Base-by-base conservation (phyloP, 2,113 vertebrate species). In the Triplophysa tibetana region DNA sequence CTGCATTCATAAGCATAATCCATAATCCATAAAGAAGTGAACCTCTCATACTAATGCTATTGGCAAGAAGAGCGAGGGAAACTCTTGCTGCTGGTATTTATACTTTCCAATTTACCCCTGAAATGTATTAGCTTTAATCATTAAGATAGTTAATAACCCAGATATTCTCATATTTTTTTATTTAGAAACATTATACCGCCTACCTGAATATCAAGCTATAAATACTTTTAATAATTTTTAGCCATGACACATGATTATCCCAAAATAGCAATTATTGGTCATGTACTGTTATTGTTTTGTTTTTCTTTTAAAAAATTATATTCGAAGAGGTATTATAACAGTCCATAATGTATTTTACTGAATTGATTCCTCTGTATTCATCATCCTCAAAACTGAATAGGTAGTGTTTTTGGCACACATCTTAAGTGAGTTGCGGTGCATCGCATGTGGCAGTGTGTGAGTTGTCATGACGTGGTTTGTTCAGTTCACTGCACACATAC, bases 401-500 rank as follows among this genome's bases (percentile, higher is more conserved):
- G 43, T 63, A 50, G 74, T 64, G 74, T 64, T 76, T 65, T 33
- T 76, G 61, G 74, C 74, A 50, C 58, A 16, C 13, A 14, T 63
- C 29, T 70, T 41, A 24, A 56, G 64, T 68, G 33, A 58, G 50
- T 21, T 72, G 17, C 17, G 19, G 14, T 12, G 48, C 21, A 48
- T 38, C 33, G 84, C 82, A 68, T 86, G 89, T 85, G 83, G 87
- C 85, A n/a, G 87, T 78, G 86, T 72, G 84, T 76, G 85, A 87
- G 86, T 89, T 91, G 91, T 92, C 91, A 92, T 90, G 87, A 91
- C 86, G 87, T 88, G 89, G 89, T 91, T 90, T 87, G 77, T 84
- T 79, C 75, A 75, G 84, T 90, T 92, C 91, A 88, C 80, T 74
- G 88, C 86, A 83, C 92, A 93, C 93, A 72, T 90, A 91, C 89